These are phyloP conservation scores for Scalopus aquaticus DNA, from an alignment of 2,113 vertebrate species.

Conservation along the genomic window DNA sequence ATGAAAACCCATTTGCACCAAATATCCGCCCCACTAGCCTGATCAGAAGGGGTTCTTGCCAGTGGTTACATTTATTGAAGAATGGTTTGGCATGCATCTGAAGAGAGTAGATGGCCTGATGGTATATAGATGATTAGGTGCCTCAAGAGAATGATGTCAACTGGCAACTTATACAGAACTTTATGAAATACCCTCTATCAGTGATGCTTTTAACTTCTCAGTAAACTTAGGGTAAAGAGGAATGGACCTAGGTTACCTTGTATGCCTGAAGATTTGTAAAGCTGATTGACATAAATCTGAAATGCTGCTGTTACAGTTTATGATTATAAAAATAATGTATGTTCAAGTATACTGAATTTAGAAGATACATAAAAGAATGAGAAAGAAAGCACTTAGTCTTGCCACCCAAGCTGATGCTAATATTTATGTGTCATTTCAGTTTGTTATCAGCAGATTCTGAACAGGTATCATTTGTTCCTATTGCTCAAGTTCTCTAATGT, in stretches of 20 bases:
- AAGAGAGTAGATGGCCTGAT: neutral
- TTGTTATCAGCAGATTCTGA: neutral
- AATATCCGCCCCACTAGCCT: neutral
- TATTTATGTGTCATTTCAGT: neutral
- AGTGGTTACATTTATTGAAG: neutral
- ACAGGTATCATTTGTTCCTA: neutral
- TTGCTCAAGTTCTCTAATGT: neutral
- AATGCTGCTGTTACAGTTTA: neutral
- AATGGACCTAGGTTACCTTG: neutral
- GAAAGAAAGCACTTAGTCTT: neutral
- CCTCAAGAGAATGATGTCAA: neutral
- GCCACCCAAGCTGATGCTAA: neutral
- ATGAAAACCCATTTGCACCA: neutral
- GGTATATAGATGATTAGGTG: neutral
- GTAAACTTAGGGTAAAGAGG: neutral
- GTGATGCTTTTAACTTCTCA: neutral
- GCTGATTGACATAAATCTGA: neutral
- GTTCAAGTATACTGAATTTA: neutral
- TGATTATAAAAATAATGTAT: neutral
- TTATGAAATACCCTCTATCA: neutral
- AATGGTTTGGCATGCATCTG: neutral
- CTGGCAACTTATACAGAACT: neutral
- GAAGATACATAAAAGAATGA: neutral
- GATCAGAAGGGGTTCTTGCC: neutral
- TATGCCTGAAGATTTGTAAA: neutral